Percentiles rank a stretch among this genome's conserved stretches.
phyloP scores from a whole-genome alignment of 2,888 invertebrate genomes.

The Drosophila nigricruria region DNA sequence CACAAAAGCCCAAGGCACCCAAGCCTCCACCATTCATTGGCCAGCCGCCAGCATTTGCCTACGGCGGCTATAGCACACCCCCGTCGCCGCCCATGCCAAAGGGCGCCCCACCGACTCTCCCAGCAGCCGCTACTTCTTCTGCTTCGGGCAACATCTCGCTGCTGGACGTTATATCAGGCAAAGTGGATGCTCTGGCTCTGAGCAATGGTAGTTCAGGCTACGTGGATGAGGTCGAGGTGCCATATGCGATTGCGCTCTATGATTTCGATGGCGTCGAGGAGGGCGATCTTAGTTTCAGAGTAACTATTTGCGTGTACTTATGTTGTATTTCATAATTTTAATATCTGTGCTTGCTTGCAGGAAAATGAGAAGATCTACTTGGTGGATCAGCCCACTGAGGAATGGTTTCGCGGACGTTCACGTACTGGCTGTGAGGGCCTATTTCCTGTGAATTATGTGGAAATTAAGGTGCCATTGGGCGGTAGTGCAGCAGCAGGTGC shows the following conservation, averaged over 20 bases:
- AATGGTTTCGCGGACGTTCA: constrained; percentile 92
- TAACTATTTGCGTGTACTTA: constrained; percentile 85
- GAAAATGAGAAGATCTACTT: constrained; percentile 90
- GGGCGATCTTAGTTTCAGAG: constrained; percentile 92
- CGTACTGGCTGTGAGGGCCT: constrained; percentile 90
- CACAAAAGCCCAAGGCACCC: constrained; percentile 85
- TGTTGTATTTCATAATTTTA: background rate
- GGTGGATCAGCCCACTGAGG: constrained; percentile 89
- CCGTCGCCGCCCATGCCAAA: constrained; percentile 92
- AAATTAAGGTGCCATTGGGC: constrained; percentile 90
- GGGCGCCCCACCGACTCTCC: constrained; percentile 91
- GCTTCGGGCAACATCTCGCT: constrained; percentile 79
- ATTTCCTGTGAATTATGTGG: constrained; percentile 93
- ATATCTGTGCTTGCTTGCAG: constrained; percentile 85
- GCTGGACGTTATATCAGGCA: constrained; percentile 83
- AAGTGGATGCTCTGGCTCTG: constrained; percentile 80
- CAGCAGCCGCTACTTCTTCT: constrained; percentile 67
- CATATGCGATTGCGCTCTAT: constrained; percentile 92
- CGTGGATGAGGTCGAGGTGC: constrained; percentile 84
- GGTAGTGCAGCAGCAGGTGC: constrained; percentile 45
- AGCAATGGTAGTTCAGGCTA: constrained; percentile 62
- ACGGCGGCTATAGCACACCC: constrained; percentile 73
- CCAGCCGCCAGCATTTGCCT: constrained; percentile 41
- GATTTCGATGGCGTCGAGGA: constrained; percentile 91
- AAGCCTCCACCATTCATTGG: constrained; percentile 78